Base-by-base conservation (phyloP, 2,888 invertebrate genomes). In the Druceiella hillmani region DNA sequence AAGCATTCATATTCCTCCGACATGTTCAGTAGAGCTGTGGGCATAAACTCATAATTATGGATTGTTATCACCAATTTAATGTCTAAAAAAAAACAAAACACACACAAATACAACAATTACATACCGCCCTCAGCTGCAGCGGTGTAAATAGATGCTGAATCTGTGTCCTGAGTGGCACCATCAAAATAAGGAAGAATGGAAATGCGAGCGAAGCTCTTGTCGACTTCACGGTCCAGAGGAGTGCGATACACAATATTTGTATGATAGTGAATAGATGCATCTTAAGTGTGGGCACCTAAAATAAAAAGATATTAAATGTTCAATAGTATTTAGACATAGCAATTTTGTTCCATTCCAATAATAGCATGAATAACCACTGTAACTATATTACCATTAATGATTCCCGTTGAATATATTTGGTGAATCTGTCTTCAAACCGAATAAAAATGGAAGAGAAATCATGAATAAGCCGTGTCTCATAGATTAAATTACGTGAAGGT, bases 251-350 rank as follows among this genome's bases (percentile, higher is more conserved):
- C 2, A 80, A 57, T 37, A 90, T 64, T 67, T 97, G 97, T 47
- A 93, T 79, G 27, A 82, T 55, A 1, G 97, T 98, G 69, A 83
- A 94, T 47, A 90, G 56, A 68, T 95, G 90, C 93, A 97, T 89
- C 66, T 89, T 89, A 64, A 81, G 76, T 0, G 93, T 90, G 45
- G 85, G 85, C 25, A 95, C 87, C 85, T 86, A 69, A 11, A 26
- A 40, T 27, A 29, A 2, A 28, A 12, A n/a, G n/a, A n/a, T n/a
- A n/a, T 27, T 7, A 5, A 10, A 27, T 9, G 27, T 10, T 20
- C 6, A 20, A 20, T 20, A 20, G 6, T 6, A 20, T 20, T 20
- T 20, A 20, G 6, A 7, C 9, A 20, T 7, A 20, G 6, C 6
- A 20, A 7, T 7, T 20, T 20, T 5, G 27, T 27, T 27, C 12